These are phyloP conservation scores for Tarsius wallacei DNA, from an alignment of 2,797 vertebrate species.

Conservation along the genomic window DNA sequence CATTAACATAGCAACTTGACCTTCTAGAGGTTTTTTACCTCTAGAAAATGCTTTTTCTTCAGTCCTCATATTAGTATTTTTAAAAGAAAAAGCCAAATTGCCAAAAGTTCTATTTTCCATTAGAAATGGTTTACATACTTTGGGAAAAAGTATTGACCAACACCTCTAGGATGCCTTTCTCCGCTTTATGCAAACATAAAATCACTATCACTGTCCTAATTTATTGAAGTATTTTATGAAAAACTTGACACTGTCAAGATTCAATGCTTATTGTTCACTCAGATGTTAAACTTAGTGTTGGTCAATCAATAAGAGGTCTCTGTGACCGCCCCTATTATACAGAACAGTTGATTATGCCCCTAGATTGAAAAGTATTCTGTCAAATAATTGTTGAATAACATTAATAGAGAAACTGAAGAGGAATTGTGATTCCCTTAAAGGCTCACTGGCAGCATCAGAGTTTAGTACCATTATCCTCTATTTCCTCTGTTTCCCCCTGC, in stretches of 20 bases:
- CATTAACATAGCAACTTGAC: neutral
- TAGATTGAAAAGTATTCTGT: slow-evolving; percentile 54
- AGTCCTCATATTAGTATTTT: neutral
- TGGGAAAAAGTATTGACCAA: neutral
- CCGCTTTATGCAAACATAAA: neutral
- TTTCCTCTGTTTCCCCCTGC: neutral
- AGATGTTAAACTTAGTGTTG: slow-evolving; percentile 61
- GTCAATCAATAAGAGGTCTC: slow-evolving; percentile 31
- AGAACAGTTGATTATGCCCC: slow-evolving; percentile 42
- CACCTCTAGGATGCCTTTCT: neutral
- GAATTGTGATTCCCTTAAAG: slow-evolving; percentile 49
- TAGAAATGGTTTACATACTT: neutral
- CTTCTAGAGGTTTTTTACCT: neutral
- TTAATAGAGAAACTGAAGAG: slow-evolving; percentile 66
- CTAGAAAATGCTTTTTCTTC: slow-evolving; percentile 13
- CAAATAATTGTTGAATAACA: slow-evolving; percentile 31
- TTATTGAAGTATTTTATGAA: neutral
- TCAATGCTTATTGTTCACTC: slow-evolving; percentile 15
- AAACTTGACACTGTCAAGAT: slow-evolving; percentile 27
- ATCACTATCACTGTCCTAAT: neutral
- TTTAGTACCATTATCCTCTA: neutral
- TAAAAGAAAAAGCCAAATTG: too few relatives aligned
- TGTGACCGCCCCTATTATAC: neutral
- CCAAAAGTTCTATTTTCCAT: neutral
- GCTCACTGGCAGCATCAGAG: neutral